Evolutionary conservation across 2,888 invertebrate species (phyloP).

Genomic region (Macrosoma leucophasiata): DNA sequence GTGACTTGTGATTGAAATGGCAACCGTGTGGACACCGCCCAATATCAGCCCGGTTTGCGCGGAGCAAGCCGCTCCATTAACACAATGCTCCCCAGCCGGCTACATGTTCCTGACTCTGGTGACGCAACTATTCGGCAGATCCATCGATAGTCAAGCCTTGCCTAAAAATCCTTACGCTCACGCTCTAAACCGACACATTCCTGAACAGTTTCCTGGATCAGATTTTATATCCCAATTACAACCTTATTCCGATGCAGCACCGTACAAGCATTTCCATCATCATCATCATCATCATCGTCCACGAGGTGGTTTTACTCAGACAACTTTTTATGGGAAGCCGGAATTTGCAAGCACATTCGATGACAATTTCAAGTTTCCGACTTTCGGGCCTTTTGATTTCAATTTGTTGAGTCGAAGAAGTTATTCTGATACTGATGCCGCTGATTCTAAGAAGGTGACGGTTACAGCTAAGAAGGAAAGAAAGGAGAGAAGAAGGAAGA

Average conservation of each 20-base stretch:
- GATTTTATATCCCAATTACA: constrained; percentile 5
- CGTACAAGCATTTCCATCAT: constrained; percentile 5
- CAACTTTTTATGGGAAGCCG: constrained; percentile 2
- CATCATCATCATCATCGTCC: constrained; percentile 3
- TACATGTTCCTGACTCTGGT: constrained; percentile 77
- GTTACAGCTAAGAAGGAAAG: constrained; percentile 26
- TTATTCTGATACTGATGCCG: constrained; percentile 36
- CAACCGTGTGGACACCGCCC: constrained; percentile 69
- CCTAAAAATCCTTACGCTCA: constrained; percentile 30
- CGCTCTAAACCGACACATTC: constrained; percentile 4
- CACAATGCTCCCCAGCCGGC: constrained; percentile 76
- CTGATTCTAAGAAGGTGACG: constrained; percentile 35
- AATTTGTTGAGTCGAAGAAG: constrained; percentile 26
- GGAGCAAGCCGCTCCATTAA: constrained; percentile 64
- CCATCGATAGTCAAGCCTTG: constrained; percentile 46
- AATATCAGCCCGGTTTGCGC: constrained; percentile 73
- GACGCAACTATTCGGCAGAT: constrained; percentile 72
- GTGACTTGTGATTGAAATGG: constrained; percentile 22
- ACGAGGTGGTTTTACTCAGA: constrained; percentile 1
- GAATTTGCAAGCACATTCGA: constrained; percentile 3
- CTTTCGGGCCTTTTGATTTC: constrained; percentile 22
- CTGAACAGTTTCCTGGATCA: background rate
- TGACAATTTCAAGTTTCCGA: constrained; percentile 9
- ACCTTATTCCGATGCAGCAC: constrained; percentile 1
- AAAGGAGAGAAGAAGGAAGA: constrained; percentile 35